Conservation (phyloP, 2,888 invertebrate genomes). For the Bembecia ichneumoniformis region DNA sequence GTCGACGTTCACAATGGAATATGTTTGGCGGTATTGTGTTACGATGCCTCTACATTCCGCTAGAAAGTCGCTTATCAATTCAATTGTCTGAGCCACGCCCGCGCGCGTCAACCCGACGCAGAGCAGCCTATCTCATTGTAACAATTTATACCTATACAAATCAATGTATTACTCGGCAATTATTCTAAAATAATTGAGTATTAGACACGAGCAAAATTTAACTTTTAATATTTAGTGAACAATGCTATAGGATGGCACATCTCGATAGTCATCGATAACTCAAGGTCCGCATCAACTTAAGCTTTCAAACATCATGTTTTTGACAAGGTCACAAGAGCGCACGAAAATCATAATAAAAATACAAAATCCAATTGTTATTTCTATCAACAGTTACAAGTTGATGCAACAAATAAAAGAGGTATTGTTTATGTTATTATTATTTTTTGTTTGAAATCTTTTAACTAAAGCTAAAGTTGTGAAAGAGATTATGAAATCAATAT, state of each 20-base stretch:
- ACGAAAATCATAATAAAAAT: conserved; percentile 22
- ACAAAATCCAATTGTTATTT: conserved; percentile 28
- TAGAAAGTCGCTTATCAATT: conserved; percentile 65
- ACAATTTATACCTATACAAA: conserved; percentile 9
- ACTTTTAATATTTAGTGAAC: conserved; percentile 20
- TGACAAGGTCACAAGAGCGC: conserved; percentile 44
- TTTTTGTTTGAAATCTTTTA: too few relatives aligned
- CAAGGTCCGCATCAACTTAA: conserved; percentile 44
- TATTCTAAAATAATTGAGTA: too few relatives aligned
- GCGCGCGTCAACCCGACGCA: conserved; percentile 25
- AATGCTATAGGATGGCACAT: conserved; percentile 47
- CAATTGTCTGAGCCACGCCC: conserved; percentile 58
- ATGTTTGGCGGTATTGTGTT: conserved; percentile 4
- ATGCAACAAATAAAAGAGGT: conserved; percentile 1
- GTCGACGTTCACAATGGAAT: conserved; percentile 3
- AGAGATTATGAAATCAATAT: not conserved
- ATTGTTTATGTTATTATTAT: too few relatives aligned
- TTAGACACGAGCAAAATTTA: not conserved
- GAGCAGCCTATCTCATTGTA: conserved; percentile 43
- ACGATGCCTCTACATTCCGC: conserved; percentile 18
- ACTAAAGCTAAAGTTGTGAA: too few relatives aligned
- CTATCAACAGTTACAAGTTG: conserved; percentile 17
- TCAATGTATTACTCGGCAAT: not conserved
- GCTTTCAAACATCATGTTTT: conserved; percentile 34
- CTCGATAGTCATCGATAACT: conserved; percentile 52